Evolutionary conservation across 2,888 invertebrate genomes (phyloP).

Genomic region (Graphium colonna): DNA sequence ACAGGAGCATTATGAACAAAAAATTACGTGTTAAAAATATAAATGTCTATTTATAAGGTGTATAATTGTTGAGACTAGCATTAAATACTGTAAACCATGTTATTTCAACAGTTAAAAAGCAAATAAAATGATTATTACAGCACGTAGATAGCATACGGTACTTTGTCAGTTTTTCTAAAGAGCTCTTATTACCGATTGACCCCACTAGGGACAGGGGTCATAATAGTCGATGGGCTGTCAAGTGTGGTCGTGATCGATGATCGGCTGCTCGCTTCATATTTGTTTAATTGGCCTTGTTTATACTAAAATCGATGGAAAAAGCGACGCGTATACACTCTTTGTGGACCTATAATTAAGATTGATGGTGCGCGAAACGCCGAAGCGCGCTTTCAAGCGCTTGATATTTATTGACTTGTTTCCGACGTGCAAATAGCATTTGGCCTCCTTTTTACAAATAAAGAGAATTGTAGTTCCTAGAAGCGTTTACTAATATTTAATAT

Average conservation of each 20-base stretch:
- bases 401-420: constrained; percentile 5
- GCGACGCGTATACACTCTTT: neutral
- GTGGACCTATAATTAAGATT: constrained; percentile 15
- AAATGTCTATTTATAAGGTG: too few species aligned
- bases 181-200: constrained; percentile 18
- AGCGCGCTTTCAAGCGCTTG: neutral
- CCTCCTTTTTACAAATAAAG: too few species aligned
- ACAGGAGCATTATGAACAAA: too few species aligned
- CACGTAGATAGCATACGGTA: constrained; percentile 12
- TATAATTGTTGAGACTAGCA: too few species aligned
- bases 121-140: too few species aligned
- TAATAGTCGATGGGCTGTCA: constrained; percentile 20
- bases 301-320: constrained; percentile 16
- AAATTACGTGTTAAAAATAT: too few species aligned
- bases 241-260: constrained; percentile 20
- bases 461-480: too few species aligned
- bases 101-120: too few species aligned
- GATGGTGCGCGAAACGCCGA: constrained; percentile 5
- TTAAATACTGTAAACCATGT: too few species aligned
- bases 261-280: constrained; percentile 28
- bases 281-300: constrained; percentile 35
- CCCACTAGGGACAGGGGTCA: constrained; percentile 8
- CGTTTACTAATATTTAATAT: too few species aligned
- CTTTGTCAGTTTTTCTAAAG: constrained; percentile 18
- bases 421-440: too few species aligned